These are phyloP conservation scores for Hypsibius dujardini DNA, from an alignment of 1,140 invertebrate species.

Conservation along the genomic window DNA sequence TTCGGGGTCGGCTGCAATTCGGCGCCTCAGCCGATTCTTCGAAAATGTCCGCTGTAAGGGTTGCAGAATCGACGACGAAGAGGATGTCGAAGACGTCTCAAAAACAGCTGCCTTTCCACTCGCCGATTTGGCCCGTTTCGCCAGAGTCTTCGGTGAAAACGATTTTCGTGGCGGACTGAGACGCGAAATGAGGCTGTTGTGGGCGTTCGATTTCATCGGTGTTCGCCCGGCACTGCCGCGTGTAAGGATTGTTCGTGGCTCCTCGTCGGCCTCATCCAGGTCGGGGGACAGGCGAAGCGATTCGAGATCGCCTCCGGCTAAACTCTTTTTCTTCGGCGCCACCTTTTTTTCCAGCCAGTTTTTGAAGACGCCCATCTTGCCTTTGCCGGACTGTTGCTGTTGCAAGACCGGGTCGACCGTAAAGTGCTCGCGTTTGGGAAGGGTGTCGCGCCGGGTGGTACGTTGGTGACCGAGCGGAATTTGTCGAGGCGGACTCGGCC, in stretches of 20 bases:
- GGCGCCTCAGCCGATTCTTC: conserved; percentile 21
- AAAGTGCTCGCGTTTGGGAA: conserved; percentile 4
- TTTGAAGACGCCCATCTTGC: conserved; percentile 9
- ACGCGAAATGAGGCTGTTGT: no score
- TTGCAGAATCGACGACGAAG: conserved; percentile 9
- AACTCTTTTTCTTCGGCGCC: not conserved
- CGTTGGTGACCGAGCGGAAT: not conserved
- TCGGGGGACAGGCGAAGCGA: not conserved
- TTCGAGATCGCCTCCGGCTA: conserved; percentile 1
- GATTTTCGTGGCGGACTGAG: not conserved
- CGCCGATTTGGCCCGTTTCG: not conserved
- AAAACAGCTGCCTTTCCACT: not conserved
- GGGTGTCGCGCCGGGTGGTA: conserved; percentile 3
- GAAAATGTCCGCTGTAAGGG: conserved; percentile 6
- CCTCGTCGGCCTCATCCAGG: not conserved
- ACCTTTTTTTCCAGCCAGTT: conserved; percentile 5
- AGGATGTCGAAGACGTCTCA: no score
- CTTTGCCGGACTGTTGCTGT: not conserved
- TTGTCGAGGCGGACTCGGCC: not conserved
- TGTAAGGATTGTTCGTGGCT: not conserved
- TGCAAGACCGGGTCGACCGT: not conserved
- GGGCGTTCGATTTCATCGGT: no score
- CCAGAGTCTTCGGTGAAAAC: not conserved
- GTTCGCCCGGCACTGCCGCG: not conserved
- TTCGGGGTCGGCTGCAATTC: conserved; percentile 29